phyloP scores from a whole-genome alignment of 2,888 invertebrate species.

The Sarcophaga carnaria region DNA sequence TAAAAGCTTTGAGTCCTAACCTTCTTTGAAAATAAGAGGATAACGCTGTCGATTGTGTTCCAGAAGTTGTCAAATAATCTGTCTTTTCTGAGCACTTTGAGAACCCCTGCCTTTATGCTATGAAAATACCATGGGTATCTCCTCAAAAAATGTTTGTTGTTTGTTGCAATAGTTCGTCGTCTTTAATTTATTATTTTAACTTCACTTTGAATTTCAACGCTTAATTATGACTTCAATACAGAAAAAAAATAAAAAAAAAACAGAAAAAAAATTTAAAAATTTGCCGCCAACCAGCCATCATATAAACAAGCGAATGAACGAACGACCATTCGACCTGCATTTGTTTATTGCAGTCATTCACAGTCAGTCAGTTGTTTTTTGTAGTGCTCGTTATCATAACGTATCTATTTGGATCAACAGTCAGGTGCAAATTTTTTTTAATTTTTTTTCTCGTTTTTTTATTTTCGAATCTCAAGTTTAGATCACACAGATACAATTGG shows the following conservation, averaged over 20 bases:
- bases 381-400: background rate
- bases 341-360: constrained; percentile 11
- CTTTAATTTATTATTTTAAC: constrained; percentile 64
- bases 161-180: constrained; percentile 23
- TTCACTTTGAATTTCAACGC: constrained; percentile 65
- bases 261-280: constrained; percentile 10
- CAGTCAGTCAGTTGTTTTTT: background rate
- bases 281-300: constrained; percentile 31
- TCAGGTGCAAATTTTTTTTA: constrained; percentile 57
- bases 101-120: too few species aligned
- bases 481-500: constrained; percentile 28
- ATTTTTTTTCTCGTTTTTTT: background rate
- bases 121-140: background rate
- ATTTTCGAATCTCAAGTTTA: constrained; percentile 45
- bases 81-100: too few species aligned
- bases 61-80: too few species aligned
- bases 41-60: too few species aligned
- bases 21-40: too few species aligned
- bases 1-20: too few species aligned
- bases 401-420: constrained; percentile 56
- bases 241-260: constrained; percentile 3
- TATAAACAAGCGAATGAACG: background rate
- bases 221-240: constrained; percentile 66
- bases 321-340: constrained; percentile 22
- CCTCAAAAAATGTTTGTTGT: background rate